Evolutionary conservation across 2,797 vertebrate genomes (phyloP), one percentile per base, ranked within the genome.

Genomic region (Rhynchonycteris naso): DNA sequence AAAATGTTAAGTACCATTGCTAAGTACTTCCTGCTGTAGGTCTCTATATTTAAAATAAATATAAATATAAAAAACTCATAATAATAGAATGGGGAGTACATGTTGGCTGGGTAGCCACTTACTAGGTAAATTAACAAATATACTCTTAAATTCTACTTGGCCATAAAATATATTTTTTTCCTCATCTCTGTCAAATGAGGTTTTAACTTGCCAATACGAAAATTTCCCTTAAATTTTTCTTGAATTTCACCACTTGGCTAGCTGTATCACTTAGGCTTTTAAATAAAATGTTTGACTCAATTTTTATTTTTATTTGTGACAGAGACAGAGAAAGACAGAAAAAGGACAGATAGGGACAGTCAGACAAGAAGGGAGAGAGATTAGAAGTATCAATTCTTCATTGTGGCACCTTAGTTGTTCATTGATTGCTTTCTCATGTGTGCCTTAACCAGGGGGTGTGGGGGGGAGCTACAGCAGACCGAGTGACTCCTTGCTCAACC

Each of bases 21-120:
- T 72, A 68, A 63, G n/a, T 30, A 74, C 30, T 68, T 82, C 76
- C 28, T 93, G 21, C 30, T 80, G 21, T 3, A 30, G 24, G 66
- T 74, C 47, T 91, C 79, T n/a, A 58, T 61, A 38, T 71, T 22
- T 78, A 72, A 94, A 95, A 56, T 52, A 88, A n/a, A 79, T 47
- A 63, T n/a, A 80, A 88, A 95, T 80, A 71, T 22, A 56, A 26
- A 21, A 26, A 82, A 30, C 52, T 88, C 19, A 30, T 24, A 56
- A 54, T 16, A 88, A 65, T 58, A 58, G 15, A 75, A 43, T 74
- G 66, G 3, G 11, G 21, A 68, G 43, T 69, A 24, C 24, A 26
- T 7, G 2, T 26, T 69, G 13, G 26, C 9, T 87, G 63, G 68
- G 26, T 52, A 43, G 58, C 24, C 30, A 56, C 4, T 69, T 26